Percentiles rank a stretch among this genome's conserved stretches.
Evolutionary conservation across 2,797 vertebrate genomes (phyloP).

Genomic region (Trachops cirrhosus): DNA sequence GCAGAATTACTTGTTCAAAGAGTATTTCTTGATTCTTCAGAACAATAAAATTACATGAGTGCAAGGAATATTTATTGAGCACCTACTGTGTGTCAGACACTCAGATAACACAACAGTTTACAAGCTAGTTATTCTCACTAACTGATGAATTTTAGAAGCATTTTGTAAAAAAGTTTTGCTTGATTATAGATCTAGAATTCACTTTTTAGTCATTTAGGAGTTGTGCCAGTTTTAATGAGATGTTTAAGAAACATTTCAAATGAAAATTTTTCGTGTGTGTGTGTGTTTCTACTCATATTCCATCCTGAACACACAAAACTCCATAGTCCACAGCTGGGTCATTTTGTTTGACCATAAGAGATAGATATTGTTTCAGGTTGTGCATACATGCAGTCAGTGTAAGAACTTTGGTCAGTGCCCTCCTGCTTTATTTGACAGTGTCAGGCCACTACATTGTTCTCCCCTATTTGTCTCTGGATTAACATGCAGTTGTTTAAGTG

Average conservation of each 20-base stretch:
- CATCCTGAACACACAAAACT: background rate
- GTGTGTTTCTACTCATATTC: background rate
- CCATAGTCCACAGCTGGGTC: background rate
- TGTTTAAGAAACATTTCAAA: background rate
- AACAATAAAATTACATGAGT: background rate
- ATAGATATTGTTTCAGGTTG: background rate
- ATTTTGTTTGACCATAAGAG: background rate
- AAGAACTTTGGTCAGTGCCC: background rate
- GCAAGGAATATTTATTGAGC: background rate
- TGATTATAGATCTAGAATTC: background rate
- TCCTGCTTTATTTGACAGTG: background rate
- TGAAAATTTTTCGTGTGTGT: background rate
- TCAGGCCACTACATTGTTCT: background rate
- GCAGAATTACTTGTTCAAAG: background rate
- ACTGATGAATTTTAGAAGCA: background rate
- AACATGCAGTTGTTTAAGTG: background rate
- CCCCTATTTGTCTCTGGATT: background rate
- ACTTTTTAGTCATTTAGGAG: background rate
- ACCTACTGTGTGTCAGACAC: background rate
- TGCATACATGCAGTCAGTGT: background rate
- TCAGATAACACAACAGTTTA: background rate
- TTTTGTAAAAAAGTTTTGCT: background rate
- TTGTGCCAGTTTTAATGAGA: background rate
- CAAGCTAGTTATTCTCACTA: background rate
- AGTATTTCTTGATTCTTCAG: background rate